These are phyloP conservation scores for Drosophila kikkawai DNA, from an alignment of 1,140 invertebrate genomes.

Conservation along the genomic window DNA sequence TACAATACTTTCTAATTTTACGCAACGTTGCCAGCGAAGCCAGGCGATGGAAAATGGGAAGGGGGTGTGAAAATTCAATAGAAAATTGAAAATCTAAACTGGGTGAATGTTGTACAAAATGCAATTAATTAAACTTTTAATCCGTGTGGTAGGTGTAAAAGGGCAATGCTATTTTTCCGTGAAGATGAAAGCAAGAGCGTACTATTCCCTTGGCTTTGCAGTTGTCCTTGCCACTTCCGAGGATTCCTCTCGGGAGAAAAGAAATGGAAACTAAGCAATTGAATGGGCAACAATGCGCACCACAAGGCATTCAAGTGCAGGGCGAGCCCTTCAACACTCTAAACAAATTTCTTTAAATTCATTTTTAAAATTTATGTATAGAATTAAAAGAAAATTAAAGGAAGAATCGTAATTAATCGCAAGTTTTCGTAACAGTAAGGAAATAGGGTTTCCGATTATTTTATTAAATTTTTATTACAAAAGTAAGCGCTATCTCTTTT, in stretches of 20 bases:
- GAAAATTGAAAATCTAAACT: constrained; percentile 31
- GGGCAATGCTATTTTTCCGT: constrained; percentile 34
- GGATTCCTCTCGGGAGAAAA: constrained; percentile 38
- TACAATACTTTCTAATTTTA: constrained; percentile 77
- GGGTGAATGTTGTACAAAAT: constrained; percentile 61
- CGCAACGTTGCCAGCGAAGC: constrained; percentile 54
- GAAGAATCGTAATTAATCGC: background rate
- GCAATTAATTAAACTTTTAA: constrained; percentile 74
- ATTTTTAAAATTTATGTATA: background rate
- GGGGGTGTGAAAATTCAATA: constrained; percentile 18
- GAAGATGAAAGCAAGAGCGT: no score
- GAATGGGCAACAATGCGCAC: constrained; percentile 78
- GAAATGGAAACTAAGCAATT: constrained; percentile 63
- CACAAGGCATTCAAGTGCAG: constrained; percentile 75
- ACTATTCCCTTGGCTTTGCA: constrained; percentile 32
- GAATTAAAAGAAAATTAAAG: no score
- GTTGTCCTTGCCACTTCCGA: constrained; percentile 52
- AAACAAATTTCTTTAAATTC: background rate
- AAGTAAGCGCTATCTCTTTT: background rate
- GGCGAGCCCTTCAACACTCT: constrained; percentile 11
- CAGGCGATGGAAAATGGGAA: constrained; percentile 31
- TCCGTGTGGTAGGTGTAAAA: constrained; percentile 19
- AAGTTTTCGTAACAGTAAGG: no score
- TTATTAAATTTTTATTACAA: background rate
- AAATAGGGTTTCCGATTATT: background rate